These are phyloP conservation scores for Bibio marci DNA, from an alignment of 2,888 invertebrate species.

Conservation along the genomic window DNA sequence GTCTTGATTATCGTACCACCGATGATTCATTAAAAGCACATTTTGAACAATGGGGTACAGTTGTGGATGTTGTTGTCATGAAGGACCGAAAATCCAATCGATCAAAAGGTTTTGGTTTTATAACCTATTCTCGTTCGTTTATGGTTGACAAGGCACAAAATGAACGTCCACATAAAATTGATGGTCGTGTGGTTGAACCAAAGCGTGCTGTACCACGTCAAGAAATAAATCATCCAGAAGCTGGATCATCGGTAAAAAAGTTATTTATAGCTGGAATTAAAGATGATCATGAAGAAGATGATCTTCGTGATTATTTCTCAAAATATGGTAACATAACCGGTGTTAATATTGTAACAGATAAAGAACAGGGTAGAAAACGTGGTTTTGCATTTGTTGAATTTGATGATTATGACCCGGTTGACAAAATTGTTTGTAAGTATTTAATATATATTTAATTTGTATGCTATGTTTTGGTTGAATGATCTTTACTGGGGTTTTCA, in stretches of 20 bases:
- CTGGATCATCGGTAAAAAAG: constrained; percentile 87
- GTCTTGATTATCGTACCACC: constrained; percentile 86
- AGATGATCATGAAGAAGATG: constrained; percentile 82
- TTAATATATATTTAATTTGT: no score
- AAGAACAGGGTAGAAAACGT: constrained; percentile 81
- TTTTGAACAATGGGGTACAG: constrained; percentile 94
- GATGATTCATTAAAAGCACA: constrained; percentile 82
- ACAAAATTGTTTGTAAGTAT: constrained; percentile 82
- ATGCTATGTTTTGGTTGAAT: no score
- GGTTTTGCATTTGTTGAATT: constrained; percentile 96
- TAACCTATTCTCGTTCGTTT: constrained; percentile 81
- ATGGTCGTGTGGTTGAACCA: constrained; percentile 86
- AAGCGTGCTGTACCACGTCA: constrained; percentile 90
- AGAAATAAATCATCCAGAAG: constrained; percentile 81
- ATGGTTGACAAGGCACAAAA: constrained; percentile 94
- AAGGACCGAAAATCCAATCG: constrained; percentile 88
- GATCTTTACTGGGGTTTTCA: no score
- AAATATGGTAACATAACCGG: constrained; percentile 66
- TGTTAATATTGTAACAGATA: constrained; percentile 78
- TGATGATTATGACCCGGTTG: constrained; percentile 93
- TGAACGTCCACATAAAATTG: constrained; percentile 79
- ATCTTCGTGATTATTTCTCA: constrained; percentile 66
- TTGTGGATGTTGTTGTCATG: constrained; percentile 94
- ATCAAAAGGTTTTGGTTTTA: constrained; percentile 95
- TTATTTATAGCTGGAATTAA: constrained; percentile 87